Conservation (phyloP, 2,797 vertebrate genomes). For the Eulemur albifrons region DNA sequence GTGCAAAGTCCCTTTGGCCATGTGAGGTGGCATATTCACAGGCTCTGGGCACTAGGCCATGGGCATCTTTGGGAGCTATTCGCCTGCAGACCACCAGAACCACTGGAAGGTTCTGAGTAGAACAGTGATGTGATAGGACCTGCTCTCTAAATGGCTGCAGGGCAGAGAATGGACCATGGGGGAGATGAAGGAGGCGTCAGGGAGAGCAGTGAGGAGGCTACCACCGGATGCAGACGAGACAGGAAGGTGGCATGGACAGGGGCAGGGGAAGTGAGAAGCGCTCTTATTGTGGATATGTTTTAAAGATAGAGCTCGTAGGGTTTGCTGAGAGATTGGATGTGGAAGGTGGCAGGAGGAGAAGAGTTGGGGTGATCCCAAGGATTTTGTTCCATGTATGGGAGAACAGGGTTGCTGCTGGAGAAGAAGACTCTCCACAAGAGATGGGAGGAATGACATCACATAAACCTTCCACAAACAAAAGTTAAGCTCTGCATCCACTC, state of each 20-base stretch:
- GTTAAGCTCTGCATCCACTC: background rate
- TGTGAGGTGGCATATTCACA: background rate
- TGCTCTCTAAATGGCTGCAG: background rate
- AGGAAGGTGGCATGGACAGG: fast-evolving
- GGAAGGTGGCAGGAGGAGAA: background rate
- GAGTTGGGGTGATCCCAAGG: background rate
- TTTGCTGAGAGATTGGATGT: background rate
- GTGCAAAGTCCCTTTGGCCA: background rate
- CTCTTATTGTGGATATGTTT: background rate
- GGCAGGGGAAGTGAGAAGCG: background rate
- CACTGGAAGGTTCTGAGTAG: background rate
- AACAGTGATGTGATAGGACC: background rate
- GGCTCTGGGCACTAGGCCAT: too few relatives aligned
- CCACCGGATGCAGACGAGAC: fast-evolving
- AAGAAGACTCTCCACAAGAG: fast-evolving
- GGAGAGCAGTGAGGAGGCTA: background rate
- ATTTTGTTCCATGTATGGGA: background rate
- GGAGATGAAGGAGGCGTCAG: background rate
- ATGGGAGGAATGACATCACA: background rate
- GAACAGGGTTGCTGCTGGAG: background rate
- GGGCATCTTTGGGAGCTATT: background rate
- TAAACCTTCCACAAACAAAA: background rate
- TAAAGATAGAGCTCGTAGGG: background rate
- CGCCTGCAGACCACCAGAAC: background rate
- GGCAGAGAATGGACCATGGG: background rate